phyloP scores from a whole-genome alignment of 2,888 invertebrate genomes.

The Ctena decussata region DNA sequence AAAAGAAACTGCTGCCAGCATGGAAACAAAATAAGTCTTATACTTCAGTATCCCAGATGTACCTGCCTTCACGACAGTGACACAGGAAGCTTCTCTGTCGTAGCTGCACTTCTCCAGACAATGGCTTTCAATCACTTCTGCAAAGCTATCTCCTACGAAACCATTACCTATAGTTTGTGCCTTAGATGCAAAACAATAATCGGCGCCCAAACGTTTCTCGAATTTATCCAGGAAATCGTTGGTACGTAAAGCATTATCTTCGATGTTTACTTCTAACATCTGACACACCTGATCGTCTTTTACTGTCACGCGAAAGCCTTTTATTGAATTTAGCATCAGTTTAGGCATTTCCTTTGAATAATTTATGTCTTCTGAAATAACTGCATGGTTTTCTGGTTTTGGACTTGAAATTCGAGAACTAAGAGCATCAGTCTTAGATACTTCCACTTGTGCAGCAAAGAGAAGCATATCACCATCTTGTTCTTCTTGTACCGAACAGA shows the following conservation, averaged over 20 bases:
- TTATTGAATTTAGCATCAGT: neutral
- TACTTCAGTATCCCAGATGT: neutral
- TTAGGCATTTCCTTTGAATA: neutral
- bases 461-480: neutral
- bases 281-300: neutral
- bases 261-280: neutral
- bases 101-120: neutral
- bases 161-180: neutral
- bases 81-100: neutral
- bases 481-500: neutral
- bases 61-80: neutral
- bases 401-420: neutral
- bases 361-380: neutral
- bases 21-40: neutral
- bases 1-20: neutral
- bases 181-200: neutral
- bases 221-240: neutral
- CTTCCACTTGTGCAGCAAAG: neutral
- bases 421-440: neutral
- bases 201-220: neutral
- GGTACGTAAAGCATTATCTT: neutral
- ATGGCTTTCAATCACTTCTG: neutral
- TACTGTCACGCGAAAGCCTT: neutral
- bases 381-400: neutral
- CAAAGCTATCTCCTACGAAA: neutral